Base-by-base conservation (phyloP, 1,140 invertebrate genomes). In the Catajapyx aquilonaris region DNA sequence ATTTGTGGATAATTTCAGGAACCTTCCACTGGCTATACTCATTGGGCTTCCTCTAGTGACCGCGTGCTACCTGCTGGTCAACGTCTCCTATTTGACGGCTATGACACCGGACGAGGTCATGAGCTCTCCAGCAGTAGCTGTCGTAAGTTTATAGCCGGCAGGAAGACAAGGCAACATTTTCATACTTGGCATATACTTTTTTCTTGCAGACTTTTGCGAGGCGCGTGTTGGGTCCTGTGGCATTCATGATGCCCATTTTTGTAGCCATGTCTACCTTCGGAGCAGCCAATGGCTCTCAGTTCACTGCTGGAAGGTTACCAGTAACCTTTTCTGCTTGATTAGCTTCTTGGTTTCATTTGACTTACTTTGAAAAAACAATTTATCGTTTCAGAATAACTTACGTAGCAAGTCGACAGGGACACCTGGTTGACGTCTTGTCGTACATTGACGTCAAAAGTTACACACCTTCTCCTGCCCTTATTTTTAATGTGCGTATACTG, bases 1-100 rank as follows among this genome's bases (percentile, higher is more conserved):
- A n/a, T n/a, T n/a, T n/a, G n/a, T n/a, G n/a, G n/a, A n/a, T n/a
- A n/a, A 31, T 19, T 34, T 22, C 48, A 71, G 67, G 48, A 73
- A 74, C 49, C 53, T 74, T 11, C 69, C 70, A 5, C 57, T 58
- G 23, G 62, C 71, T 3, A 71, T 74, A 37, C 61, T 66, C 41
- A 66, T 69, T 38, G 71, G 67, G 1, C 62, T 66, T 42, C 59
- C 65, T 25, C 43, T 71, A 20, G 64, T 69, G 3, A 73, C 67
- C 0, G 30, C 65, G 2, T 62, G 71, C 31, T 75, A 73, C 48
- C 54, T 68, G 9, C 46, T 74, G 16, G 59, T 67, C 13, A 73
- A 74, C 47, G 51, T 74, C 18, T 65, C 72, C 3, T 70, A 73
- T 46, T 62, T 73, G 41, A 62, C 71, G 9, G 69, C 65, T 5